phyloP scores from a whole-genome alignment of 2,888 invertebrate species.

The Drosophila anceps region DNA sequence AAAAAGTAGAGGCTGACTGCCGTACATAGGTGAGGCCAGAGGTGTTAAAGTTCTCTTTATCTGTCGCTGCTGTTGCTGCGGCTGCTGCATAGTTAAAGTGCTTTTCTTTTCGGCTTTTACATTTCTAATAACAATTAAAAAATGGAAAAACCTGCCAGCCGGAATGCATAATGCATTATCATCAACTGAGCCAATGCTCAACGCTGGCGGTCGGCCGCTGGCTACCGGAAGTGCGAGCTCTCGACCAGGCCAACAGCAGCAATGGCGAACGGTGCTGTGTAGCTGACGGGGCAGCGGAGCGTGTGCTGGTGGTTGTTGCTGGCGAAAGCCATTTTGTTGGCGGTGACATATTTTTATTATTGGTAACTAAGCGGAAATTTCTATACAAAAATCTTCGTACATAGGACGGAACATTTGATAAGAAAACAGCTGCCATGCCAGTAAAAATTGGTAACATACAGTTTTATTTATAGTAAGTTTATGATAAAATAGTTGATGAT shows the following conservation, averaged over 20 bases:
- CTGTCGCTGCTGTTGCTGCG: conserved; percentile 22
- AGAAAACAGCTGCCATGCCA: conserved; percentile 3
- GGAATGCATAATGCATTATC: conserved; percentile 75
- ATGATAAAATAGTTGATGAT: too few relatives aligned
- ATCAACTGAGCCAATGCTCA: conserved; percentile 47
- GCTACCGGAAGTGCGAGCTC: conserved; percentile 57
- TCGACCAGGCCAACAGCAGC: conserved; percentile 40
- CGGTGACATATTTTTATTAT: conserved; percentile 19
- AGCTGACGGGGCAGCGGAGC: conserved; percentile 48
- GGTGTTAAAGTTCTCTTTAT: conserved; percentile 72
- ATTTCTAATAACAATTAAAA: conserved; percentile 66
- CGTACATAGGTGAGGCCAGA: conserved; percentile 33
- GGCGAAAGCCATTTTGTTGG: conserved; percentile 49
- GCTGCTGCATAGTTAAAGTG: conserved; percentile 50
- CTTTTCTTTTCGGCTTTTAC: conserved; percentile 33
- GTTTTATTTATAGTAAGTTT: too few relatives aligned
- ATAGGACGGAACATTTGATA: not conserved
- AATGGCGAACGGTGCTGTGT: conserved; percentile 40
- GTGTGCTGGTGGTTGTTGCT: conserved; percentile 38
- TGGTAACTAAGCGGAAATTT: conserved; percentile 20
- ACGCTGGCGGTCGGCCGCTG: conserved; percentile 67
- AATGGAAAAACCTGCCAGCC: conserved; percentile 58
- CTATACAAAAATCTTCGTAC: not conserved
- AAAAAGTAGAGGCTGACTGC: conserved; percentile 11
- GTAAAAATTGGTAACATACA: too few relatives aligned